Evolutionary conservation across 2,888 invertebrate genomes (phyloP).

Genomic region (Eupithecia centaureata): DNA sequence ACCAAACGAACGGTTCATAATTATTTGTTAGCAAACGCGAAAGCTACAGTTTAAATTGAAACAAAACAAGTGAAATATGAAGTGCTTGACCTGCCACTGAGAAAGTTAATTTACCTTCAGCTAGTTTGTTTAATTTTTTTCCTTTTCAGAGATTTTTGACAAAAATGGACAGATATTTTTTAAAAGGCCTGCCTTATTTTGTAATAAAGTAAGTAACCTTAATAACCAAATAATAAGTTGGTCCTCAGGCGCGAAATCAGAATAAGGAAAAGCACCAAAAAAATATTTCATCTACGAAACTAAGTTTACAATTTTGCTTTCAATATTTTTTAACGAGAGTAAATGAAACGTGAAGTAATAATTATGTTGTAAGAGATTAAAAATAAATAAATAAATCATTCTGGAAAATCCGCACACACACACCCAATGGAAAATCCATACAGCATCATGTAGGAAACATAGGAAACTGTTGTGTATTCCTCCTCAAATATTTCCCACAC

Average conservation of each 20-base stretch:
- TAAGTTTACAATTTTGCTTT: too few relatives aligned
- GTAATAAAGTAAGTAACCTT: background rate
- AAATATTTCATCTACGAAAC: too few relatives aligned
- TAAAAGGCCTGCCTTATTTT: background rate
- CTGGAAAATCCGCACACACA: too few relatives aligned
- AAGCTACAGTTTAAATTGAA: conserved; percentile 71
- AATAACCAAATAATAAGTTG: too few relatives aligned
- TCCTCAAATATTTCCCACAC: conserved; percentile 12
- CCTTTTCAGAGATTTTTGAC: conserved; percentile 7
- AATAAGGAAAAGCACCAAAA: background rate
- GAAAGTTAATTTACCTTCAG: conserved; percentile 56
- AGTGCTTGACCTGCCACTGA: conserved; percentile 64
- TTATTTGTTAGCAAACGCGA: conserved; percentile 69
- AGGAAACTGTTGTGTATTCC: background rate
- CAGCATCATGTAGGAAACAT: background rate
- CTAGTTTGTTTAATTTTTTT: conserved; percentile 36
- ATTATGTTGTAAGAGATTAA: too few relatives aligned
- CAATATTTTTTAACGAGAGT: too few relatives aligned
- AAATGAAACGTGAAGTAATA: too few relatives aligned
- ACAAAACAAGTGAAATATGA: conserved; percentile 68
- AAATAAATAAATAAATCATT: too few relatives aligned
- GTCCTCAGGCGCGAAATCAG: background rate
- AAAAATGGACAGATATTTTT: background rate
- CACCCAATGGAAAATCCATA: too few relatives aligned
- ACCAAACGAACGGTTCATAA: conserved; percentile 69